Evolutionary conservation across 2,113 vertebrate genomes (phyloP).

Genomic region (Alethe diademata): DNA sequence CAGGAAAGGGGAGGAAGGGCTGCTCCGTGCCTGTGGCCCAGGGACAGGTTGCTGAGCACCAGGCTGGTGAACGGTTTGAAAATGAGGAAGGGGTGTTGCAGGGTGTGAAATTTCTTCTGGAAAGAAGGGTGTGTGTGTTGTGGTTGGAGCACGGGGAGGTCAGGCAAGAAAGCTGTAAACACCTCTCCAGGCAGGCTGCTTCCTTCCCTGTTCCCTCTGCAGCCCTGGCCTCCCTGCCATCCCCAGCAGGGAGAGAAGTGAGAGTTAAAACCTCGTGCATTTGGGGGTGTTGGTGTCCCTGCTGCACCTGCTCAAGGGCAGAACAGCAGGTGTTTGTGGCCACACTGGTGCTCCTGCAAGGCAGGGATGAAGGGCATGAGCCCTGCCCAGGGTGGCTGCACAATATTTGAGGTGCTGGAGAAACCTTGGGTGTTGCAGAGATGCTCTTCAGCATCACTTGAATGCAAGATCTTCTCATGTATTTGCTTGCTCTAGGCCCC

Average conservation of each 20-base stretch:
- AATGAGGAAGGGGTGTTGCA: constrained; percentile 76
- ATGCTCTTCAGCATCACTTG: neutral
- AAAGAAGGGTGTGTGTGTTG: constrained; percentile 60
- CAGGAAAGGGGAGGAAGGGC: constrained; percentile 10
- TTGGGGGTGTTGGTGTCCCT: neutral
- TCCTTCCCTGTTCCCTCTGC: constrained; percentile 29
- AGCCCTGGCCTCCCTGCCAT: neutral
- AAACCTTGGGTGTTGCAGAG: neutral
- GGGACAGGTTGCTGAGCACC: constrained; percentile 51
- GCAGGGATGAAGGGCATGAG: accelerated
- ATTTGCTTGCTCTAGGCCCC: neutral
- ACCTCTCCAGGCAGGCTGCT: neutral
- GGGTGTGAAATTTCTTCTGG: constrained; percentile 57
- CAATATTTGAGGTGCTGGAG: neutral
- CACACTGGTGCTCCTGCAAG: accelerated
- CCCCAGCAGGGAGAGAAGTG: constrained; percentile 34
- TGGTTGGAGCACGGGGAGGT: constrained; percentile 44
- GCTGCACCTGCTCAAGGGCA: neutral
- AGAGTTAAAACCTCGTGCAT: neutral
- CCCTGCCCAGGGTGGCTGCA: accelerated
- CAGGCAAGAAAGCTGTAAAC: constrained; percentile 40
- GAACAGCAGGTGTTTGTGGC: constrained; percentile 19
- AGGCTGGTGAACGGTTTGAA: constrained; percentile 62
- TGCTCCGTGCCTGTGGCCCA: neutral
- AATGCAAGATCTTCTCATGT: accelerated